Conservation (phyloP, 2,113 vertebrate genomes). For the Climacteris rufus region DNA sequence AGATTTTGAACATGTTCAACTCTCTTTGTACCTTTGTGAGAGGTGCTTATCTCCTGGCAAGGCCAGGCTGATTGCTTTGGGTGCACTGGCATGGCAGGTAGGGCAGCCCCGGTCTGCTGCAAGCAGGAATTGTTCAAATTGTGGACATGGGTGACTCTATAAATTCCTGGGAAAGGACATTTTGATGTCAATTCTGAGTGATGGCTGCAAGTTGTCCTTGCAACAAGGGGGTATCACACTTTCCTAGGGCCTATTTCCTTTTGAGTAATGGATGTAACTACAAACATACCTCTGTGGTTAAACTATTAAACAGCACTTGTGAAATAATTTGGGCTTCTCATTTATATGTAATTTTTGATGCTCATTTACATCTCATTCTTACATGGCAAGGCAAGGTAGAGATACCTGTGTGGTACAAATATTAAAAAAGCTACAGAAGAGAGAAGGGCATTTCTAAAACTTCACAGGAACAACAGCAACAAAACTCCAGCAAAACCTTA, state of each 20-base stretch:
- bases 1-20: background rate
- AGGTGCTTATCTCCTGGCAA: background rate
- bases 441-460: background rate
- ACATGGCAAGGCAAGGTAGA: background rate
- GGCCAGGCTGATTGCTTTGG: background rate
- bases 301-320: background rate
- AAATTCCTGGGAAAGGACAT: background rate
- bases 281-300: background rate
- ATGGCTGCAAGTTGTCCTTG: background rate
- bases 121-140: background rate
- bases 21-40: background rate
- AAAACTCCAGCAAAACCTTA: background rate
- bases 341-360: background rate
- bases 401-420: background rate
- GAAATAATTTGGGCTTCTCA: background rate
- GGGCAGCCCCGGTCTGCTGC: background rate
- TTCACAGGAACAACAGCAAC: background rate
- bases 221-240: background rate
- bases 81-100: background rate
- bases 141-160: background rate
- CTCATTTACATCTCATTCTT: background rate
- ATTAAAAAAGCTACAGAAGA: rapidly evolving
- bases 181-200: background rate
- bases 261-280: background rate
- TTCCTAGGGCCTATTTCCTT: background rate